Percentiles rank a stretch among this genome's conserved stretches.
phyloP scores from a whole-genome alignment of 2,888 invertebrate species.

The Sipha maydis region DNA sequence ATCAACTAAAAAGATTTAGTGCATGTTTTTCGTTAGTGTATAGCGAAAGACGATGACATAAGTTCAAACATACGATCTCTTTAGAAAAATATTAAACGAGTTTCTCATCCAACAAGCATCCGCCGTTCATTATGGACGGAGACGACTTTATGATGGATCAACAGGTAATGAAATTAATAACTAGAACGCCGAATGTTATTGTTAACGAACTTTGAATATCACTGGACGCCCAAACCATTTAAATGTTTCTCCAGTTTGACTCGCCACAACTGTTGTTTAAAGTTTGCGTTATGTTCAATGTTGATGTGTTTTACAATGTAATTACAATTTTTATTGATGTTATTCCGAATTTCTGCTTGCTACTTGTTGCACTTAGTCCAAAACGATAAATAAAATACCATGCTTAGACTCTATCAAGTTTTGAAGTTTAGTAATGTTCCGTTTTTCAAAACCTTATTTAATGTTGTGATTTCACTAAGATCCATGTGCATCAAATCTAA shows the following conservation, averaged over 20 bases:
- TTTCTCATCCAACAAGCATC: neutral
- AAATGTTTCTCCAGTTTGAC: too few species aligned
- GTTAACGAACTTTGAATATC: neutral
- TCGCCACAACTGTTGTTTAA: too few species aligned
- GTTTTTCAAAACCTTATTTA: too few species aligned
- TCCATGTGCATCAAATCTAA: too few species aligned
- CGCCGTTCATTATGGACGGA: slow-evolving; percentile 36
- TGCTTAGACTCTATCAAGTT: too few species aligned
- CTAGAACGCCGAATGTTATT: neutral
- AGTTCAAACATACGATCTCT: neutral
- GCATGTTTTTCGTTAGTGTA: slow-evolving; percentile 38
- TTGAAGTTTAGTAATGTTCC: too few species aligned
- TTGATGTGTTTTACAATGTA: neutral
- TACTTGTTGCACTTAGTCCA: neutral
- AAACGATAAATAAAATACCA: neutral
- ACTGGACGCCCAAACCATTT: neutral
- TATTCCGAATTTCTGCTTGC: neutral
- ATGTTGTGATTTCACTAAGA: too few species aligned
- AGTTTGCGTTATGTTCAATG: neutral
- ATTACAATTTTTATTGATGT: neutral
- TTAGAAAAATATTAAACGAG: neutral
- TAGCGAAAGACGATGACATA: slow-evolving; percentile 1
- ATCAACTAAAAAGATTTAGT: slow-evolving; percentile 21
- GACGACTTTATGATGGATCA: slow-evolving; percentile 44
- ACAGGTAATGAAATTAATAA: slow-evolving; percentile 10